Evolutionary conservation across 1,140 invertebrate species (phyloP).

Genomic region (Cyclargus thomasi): DNA sequence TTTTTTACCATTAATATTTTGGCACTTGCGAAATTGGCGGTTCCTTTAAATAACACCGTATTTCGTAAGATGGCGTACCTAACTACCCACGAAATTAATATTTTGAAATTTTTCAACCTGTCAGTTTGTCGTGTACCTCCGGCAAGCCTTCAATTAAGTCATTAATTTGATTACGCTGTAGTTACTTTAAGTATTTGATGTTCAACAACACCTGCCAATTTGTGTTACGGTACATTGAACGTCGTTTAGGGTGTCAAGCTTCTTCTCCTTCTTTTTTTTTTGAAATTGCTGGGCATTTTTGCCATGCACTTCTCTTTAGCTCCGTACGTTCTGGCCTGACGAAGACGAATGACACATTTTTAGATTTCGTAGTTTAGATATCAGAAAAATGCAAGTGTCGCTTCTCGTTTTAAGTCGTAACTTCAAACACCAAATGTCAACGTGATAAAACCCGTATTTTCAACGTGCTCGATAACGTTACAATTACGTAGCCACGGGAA

Average conservation of each 20-base stretch:
- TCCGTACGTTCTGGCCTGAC: no score
- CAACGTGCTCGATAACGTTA: not conserved
- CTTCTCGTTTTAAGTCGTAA: no score
- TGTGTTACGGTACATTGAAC: not conserved
- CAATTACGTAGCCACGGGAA: not conserved
- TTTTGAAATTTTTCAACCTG: conserved; percentile 10
- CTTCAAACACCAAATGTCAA: no score
- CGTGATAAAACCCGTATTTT: no score
- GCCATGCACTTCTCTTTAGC: not conserved
- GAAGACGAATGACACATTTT: no score
- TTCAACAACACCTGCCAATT: conserved; percentile 39
- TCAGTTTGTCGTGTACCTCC: conserved; percentile 2
- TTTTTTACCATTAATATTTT: no score
- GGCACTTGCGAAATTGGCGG: no score
- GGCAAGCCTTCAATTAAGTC: conserved; percentile 32
- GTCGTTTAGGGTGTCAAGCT: not conserved
- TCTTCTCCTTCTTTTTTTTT: not conserved
- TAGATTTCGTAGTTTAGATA: no score
- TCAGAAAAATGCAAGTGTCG: no score
- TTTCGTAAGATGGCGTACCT: not conserved
- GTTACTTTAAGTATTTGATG: conserved; percentile 3
- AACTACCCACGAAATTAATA: conserved; percentile 7
- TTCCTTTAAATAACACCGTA: not conserved
- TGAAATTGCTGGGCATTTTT: not conserved
- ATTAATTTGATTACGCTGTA: conserved; percentile 28